Evolutionary conservation across 2,797 vertebrate genomes (phyloP), one percentile per base, ranked within the genome.

Genomic region (Psittacula derbiana): DNA sequence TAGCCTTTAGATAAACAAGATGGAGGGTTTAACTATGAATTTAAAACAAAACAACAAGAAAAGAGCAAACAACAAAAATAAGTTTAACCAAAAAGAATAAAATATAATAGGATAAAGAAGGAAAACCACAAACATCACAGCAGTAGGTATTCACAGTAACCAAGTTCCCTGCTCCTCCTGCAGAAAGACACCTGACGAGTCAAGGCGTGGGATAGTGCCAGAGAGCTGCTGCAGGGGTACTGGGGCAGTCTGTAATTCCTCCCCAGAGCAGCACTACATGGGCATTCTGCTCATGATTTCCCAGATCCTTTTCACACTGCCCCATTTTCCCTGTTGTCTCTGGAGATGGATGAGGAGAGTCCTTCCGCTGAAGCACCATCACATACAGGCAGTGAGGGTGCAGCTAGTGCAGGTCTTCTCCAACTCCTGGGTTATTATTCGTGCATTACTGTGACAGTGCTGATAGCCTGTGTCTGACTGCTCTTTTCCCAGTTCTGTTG

Each of bases 1-100:
- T 78, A 91, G 46, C 79, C 53, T 94, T 93, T 92, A 71, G 36
- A 78, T 91, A 93, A 95, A 94, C 43, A 91, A 52, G 25, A n/a
- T 79, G 24, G 25, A 69, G 49, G 38, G 30, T 80, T 83, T 66
- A 88, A 91, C 38, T 47, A 21, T 17, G 12, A 62, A 65, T 72
- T 65, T 69, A 52, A 91, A 92, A 55, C 4, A 86, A 49, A 70
- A 25, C 6, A 76, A 46, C 10, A 64, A 80, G 62, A 71, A 75
- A 58, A 80, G 31, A 44, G 31, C 57, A 58, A 52, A 38, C n/a
- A 46, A 64, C 6, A 3, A 23, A 69, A 76, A 15, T 36, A 81
- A 72, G 33, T 69, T 73, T 33, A 73, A 86, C 14, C 13, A 66
- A 41, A 53, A 20, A 50, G 24, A 91, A 86, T 31, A 76, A 58